These are phyloP conservation scores for Myodes glareolus DNA, from an alignment of 2,113 vertebrate species.

Conservation along the genomic window DNA sequence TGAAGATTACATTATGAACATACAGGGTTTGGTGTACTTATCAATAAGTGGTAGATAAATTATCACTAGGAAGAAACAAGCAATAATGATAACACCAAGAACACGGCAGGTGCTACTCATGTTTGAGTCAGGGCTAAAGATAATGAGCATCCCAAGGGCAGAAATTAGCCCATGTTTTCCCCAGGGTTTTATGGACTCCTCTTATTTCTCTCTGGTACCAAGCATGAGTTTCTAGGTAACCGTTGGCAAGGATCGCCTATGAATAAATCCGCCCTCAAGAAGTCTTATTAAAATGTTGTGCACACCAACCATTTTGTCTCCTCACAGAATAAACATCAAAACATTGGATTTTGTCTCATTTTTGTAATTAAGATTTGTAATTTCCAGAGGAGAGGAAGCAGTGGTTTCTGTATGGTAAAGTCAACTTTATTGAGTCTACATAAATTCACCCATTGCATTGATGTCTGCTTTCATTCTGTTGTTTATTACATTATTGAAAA, in stretches of 20 bases:
- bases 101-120: not conserved
- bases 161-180: constrained; percentile 19
- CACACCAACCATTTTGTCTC: not conserved
- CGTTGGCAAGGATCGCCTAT: not conserved
- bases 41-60: not conserved
- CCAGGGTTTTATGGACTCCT: not conserved
- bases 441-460: not conserved
- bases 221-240: constrained; percentile 63
- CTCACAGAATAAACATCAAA: not conserved
- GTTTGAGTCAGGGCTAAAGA: constrained; percentile 21
- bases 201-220: not conserved
- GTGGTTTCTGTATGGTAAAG: not conserved
- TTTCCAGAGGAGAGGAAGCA: not conserved
- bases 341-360: not conserved
- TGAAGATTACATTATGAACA: not conserved
- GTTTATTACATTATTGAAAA: not conserved
- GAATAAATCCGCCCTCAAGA: not conserved
- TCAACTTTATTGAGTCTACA: not conserved
- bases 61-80: not conserved
- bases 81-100: not conserved
- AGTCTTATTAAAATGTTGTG: not conserved
- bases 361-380: not conserved
- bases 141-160: constrained; percentile 51
- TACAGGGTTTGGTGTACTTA: not conserved
- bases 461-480: not conserved